phyloP scores from a whole-genome alignment of 2,113 vertebrate species.

The Malurus elegans region DNA sequence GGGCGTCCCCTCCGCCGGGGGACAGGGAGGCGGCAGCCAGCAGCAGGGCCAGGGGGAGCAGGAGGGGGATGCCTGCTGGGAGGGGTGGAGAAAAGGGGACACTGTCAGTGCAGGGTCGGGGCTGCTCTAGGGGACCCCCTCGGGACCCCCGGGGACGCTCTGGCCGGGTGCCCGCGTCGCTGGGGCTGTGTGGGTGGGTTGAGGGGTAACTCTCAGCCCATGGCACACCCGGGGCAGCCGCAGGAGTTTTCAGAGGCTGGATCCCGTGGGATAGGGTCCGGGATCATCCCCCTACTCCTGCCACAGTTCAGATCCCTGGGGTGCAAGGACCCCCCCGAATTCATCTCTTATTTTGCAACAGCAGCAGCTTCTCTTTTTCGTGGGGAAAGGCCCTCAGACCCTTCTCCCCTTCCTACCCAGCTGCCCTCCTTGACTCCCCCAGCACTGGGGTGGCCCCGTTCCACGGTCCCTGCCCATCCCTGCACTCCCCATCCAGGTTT shows the following conservation, averaged over 20 bases:
- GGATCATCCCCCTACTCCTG: accelerated
- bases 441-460: accelerated
- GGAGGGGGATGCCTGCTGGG: not conserved
- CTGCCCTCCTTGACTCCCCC: not conserved
- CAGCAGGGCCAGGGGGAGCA: conserved; percentile 44
- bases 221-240: not conserved
- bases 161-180: accelerated
- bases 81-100: not conserved
- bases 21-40: not conserved
- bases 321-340: accelerated
- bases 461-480: not conserved
- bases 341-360: not conserved
- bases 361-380: not conserved
- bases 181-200: accelerated
- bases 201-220: not conserved
- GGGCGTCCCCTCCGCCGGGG: not conserved
- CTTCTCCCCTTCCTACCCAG: not conserved
- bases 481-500: accelerated
- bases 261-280: not conserved
- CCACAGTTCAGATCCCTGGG: not conserved
- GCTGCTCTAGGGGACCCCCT: not conserved
- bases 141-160: not conserved
- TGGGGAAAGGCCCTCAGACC: no score
- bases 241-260: not conserved
- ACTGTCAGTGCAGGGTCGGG: accelerated